These are phyloP conservation scores for Dysidea cf. avara DNA, from an alignment of 37 sponge, comb jelly and placozoan species.

Conservation along the genomic window DNA sequence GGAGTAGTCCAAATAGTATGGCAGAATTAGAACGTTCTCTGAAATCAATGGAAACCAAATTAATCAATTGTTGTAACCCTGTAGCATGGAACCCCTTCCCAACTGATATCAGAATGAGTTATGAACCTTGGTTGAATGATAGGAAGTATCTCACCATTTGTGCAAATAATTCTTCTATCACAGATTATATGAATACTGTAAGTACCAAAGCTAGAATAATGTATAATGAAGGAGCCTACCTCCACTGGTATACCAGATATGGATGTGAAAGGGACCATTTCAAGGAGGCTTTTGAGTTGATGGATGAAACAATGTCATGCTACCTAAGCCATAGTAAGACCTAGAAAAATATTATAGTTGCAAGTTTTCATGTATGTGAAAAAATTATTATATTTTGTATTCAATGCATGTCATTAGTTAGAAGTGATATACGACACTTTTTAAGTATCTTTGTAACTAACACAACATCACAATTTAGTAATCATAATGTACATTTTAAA, in stretches of 20 bases:
- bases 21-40: background rate
- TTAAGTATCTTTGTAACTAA: too few relatives aligned
- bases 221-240: constrained; percentile 56
- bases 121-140: constrained; percentile 16
- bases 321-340: too few relatives aligned
- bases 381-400: too few relatives aligned
- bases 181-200: constrained; percentile 38
- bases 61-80: constrained; percentile 29
- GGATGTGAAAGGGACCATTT: constrained; percentile 55
- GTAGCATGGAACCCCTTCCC: constrained; percentile 86
- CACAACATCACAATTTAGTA: too few relatives aligned
- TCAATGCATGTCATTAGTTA: too few relatives aligned
- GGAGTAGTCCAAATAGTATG: constrained; percentile 26
- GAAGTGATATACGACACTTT: too few relatives aligned
- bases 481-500: too few relatives aligned
- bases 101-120: constrained; percentile 47
- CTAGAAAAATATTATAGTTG: too few relatives aligned
- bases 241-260: constrained; percentile 85
- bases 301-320: too few relatives aligned
- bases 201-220: constrained; percentile 29
- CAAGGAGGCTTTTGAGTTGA: constrained; percentile 49
- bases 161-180: constrained; percentile 37
- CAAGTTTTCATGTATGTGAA: too few relatives aligned
- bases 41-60: constrained; percentile 17
- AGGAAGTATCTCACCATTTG: constrained; percentile 38